Evolutionary conservation across 2,888 invertebrate species (phyloP).

Genomic region (Muscina levida): DNA sequence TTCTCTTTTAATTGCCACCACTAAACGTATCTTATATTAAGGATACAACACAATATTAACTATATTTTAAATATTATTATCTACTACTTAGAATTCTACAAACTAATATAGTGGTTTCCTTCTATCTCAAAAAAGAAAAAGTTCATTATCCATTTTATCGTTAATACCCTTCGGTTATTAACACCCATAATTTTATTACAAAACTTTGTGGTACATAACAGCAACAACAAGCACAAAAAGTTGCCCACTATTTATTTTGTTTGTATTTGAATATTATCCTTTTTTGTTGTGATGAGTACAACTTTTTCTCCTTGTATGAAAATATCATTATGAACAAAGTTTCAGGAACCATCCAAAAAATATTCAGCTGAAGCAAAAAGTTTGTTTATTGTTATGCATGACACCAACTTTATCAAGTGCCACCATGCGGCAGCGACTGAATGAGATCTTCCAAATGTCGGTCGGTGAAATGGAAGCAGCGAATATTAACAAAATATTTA

Average conservation of each 20-base stretch:
- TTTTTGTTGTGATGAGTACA: not conserved
- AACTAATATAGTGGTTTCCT: no score
- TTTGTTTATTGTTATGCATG: conserved; percentile 65
- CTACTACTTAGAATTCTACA: no score
- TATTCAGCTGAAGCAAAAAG: conserved; percentile 16
- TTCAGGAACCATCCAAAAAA: not conserved
- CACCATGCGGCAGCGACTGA: not conserved
- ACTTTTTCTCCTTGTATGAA: conserved; percentile 18
- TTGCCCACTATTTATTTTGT: conserved; percentile 36
- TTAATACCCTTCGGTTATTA: conserved; percentile 64
- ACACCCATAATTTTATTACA: conserved; percentile 65
- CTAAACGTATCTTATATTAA: no score
- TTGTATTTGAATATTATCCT: conserved; percentile 19
- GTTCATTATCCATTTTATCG: conserved; percentile 13
- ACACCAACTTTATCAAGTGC: conserved; percentile 53
- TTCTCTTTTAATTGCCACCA: no score
- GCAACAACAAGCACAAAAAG: not conserved
- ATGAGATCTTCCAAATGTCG: conserved; percentile 14
- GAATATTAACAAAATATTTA: not conserved
- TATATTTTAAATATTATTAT: no score
- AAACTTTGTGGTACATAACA: conserved; percentile 49
- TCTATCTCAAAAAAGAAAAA: not conserved
- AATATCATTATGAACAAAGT: conserved; percentile 29
- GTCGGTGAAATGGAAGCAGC: conserved; percentile 10
- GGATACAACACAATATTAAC: no score